Percentiles rank a stretch among this genome's conserved stretches.
phyloP scores from a whole-genome alignment of 1,140 invertebrate species.

The Latrodectus geometricus region DNA sequence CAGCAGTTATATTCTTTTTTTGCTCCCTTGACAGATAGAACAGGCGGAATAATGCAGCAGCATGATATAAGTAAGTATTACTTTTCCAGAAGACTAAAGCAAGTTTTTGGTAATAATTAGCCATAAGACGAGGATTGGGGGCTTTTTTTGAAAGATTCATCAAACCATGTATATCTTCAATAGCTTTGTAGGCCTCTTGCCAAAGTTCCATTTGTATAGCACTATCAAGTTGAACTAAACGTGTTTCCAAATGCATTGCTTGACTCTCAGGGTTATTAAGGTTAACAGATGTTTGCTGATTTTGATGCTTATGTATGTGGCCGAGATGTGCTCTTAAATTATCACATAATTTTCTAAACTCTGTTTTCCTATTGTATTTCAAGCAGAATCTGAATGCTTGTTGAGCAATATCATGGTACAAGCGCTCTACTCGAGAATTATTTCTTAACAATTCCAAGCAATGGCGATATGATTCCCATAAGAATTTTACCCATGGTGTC shows the following conservation, averaged over 20 bases:
- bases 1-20: slow-evolving; percentile 83
- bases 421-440: slow-evolving; percentile 91
- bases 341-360: slow-evolving; percentile 98
- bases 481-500: slow-evolving; percentile 98
- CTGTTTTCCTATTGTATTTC: slow-evolving; percentile 97
- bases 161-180: slow-evolving; percentile 96
- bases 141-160: slow-evolving; percentile 97
- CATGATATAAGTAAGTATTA: slow-evolving; percentile 97
- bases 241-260: slow-evolving; percentile 95
- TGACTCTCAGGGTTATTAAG: slow-evolving; percentile 94
- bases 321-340: slow-evolving; percentile 92
- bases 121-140: slow-evolving; percentile 97
- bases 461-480: slow-evolving; percentile 99
- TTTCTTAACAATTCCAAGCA: slow-evolving; percentile 93
- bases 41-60: slow-evolving; percentile 93
- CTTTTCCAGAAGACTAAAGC: slow-evolving; percentile 99
- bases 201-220: slow-evolving; percentile 99
- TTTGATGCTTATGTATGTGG: slow-evolving; percentile 85
- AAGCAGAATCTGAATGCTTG: slow-evolving; percentile 97
- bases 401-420: slow-evolving; percentile 97
- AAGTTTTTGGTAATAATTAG: slow-evolving; percentile 97
- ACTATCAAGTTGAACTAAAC: slow-evolving; percentile 90
- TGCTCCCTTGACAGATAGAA: slow-evolving; percentile 94
- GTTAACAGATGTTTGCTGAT: slow-evolving; percentile 81
- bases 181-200: slow-evolving; percentile 98